Conservation (phyloP, 2,888 invertebrate genomes). For the Heteromurus nitidus region DNA sequence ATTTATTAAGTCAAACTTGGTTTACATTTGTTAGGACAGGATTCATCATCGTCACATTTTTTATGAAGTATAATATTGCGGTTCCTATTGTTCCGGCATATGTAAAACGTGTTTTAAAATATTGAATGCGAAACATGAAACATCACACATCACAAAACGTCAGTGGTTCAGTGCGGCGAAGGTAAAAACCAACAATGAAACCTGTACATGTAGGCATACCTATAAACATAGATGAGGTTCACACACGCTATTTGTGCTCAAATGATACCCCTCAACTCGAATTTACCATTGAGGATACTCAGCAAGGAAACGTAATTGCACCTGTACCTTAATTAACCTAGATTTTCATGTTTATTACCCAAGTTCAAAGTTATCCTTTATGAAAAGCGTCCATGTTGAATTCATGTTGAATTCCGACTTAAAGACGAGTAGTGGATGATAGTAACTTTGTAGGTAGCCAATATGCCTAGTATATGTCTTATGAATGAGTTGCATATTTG, state of each 20-base stretch:
- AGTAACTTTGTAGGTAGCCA: not conserved
- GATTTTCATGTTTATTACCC: conserved; percentile 1
- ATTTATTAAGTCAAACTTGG: not conserved
- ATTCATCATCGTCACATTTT: not conserved
- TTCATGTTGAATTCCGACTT: too few relatives aligned
- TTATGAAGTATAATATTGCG: not conserved
- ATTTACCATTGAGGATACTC: too few relatives aligned
- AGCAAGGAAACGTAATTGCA: conserved; percentile 5
- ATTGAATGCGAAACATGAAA: not conserved
- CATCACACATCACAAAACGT: not conserved
- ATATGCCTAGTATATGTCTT: not conserved
- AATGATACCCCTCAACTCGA: not conserved
- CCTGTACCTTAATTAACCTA: conserved; percentile 17
- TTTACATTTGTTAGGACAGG: not conserved
- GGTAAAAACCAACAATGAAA: not conserved
- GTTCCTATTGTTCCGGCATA: not conserved
- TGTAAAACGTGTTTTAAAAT: not conserved
- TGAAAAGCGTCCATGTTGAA: not conserved
- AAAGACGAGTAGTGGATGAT: too few relatives aligned
- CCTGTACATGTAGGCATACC: not conserved
- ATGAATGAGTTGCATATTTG: not conserved
- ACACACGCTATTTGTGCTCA: not conserved
- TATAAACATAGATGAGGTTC: not conserved
- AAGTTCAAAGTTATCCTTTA: conserved; percentile 5
- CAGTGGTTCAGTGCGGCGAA: not conserved